These are phyloP conservation scores for Choloepus hoffmanni DNA, from an alignment of 2,113 vertebrate genomes.

Conservation along the genomic window DNA sequence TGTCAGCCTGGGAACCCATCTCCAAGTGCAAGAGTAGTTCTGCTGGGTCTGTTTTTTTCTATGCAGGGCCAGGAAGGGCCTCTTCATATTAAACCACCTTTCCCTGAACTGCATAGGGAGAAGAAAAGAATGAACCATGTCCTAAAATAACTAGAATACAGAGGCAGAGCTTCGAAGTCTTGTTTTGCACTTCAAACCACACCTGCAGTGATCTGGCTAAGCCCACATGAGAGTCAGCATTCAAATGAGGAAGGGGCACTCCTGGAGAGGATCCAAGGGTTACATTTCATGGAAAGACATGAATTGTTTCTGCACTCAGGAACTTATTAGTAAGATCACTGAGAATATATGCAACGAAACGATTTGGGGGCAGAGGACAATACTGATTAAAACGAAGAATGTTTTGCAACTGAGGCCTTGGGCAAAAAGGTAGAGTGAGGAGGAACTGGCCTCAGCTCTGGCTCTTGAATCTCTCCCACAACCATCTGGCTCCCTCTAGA, in stretches of 20 bases:
- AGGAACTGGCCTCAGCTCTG: background rate
- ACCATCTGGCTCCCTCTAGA: conserved; percentile 68
- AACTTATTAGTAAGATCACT: background rate
- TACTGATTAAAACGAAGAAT: background rate
- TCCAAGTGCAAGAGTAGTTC: background rate
- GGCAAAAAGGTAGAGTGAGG: fast-evolving
- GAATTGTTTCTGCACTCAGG: background rate
- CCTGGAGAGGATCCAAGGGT: fast-evolving
- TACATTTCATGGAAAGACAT: background rate
- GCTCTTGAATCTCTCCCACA: background rate
- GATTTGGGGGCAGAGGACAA: background rate
- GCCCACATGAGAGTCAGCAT: background rate
- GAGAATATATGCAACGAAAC: background rate
- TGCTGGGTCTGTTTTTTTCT: background rate
- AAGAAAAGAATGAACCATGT: background rate
- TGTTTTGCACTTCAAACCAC: background rate
- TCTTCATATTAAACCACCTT: background rate
- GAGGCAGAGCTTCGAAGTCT: background rate
- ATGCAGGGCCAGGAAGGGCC: background rate
- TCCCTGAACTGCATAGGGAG: background rate
- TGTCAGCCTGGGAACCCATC: conserved; percentile 13
- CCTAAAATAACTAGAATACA: conserved; percentile 52
- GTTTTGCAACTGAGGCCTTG: background rate
- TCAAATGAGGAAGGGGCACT: background rate
- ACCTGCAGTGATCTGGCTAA: background rate